A percentile compares a stretch with the other conserved stretches of the same genome.
phyloP scores from a whole-genome alignment of 2,888 invertebrate species.

The Agrochola lychnidis region DNA sequence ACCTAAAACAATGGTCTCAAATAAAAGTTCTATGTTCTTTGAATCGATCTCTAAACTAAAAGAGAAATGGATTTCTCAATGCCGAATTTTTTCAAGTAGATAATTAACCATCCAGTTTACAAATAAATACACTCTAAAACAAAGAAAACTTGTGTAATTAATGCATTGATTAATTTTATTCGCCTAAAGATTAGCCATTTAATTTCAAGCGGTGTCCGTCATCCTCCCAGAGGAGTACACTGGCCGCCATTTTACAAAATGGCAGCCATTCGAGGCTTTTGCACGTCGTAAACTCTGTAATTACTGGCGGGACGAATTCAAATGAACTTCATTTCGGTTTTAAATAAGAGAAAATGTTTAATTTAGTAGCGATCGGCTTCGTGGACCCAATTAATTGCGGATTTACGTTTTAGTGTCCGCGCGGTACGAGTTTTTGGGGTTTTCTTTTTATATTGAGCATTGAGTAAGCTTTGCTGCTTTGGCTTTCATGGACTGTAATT shows the following conservation, averaged over 20 bases:
- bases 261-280: constrained; percentile 78
- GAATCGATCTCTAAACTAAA: not conserved
- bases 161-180: constrained; percentile 85
- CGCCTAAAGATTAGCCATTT: constrained; percentile 83
- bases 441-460: constrained; percentile 67
- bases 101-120: not conserved
- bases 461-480: constrained; percentile 67
- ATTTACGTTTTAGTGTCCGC: constrained; percentile 79
- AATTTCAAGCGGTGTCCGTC: constrained; percentile 76
- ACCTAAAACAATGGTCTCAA: not conserved
- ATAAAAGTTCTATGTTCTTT: not conserved
- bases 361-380: constrained; percentile 85
- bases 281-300: constrained; percentile 90
- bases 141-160: constrained; percentile 78
- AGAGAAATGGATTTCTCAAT: not conserved
- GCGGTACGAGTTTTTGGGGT: constrained; percentile 62
- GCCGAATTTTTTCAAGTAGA: not conserved
- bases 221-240: constrained; percentile 72
- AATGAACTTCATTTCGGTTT: constrained; percentile 89
- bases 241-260: constrained; percentile 81
- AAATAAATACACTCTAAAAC: constrained; percentile 50
- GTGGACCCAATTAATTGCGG: constrained; percentile 88
- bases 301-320: constrained; percentile 87
- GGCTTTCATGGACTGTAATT: constrained; percentile 49
- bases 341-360: constrained; percentile 91